Conservation (phyloP, 2,797 vertebrate species). For the Leucoraja ocellata region DNA sequence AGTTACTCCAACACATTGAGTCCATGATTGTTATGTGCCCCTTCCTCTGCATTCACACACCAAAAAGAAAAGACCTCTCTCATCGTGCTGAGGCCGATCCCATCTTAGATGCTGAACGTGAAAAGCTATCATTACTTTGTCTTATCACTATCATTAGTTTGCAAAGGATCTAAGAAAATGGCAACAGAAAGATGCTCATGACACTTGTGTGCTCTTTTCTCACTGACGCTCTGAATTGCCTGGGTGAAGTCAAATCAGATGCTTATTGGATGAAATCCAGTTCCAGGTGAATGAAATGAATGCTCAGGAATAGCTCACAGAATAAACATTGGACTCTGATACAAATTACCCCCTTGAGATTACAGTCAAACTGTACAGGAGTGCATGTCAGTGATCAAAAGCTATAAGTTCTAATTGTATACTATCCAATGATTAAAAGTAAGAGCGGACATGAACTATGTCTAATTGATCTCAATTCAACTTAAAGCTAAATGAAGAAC, state of each 20-base stretch:
- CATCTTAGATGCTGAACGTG: neutral
- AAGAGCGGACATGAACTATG: neutral
- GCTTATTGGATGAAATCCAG: neutral
- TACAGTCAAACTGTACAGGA: neutral
- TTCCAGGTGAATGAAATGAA: neutral
- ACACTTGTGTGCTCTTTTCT: neutral
- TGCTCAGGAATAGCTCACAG: neutral
- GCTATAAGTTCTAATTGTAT: neutral
- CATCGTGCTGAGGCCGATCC: neutral
- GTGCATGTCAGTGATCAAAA: neutral
- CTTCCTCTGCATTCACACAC: neutral
- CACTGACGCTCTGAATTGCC: neutral
- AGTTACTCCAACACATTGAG: no score
- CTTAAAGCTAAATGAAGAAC: neutral
- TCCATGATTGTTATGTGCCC: no score
- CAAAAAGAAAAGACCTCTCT: neutral
- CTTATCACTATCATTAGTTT: neutral
- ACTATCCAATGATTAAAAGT: neutral
- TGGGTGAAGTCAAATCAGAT: neutral
- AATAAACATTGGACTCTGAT: neutral
- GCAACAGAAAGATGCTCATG: neutral
- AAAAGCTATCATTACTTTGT: neutral
- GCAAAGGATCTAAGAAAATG: neutral
- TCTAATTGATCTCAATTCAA: neutral
- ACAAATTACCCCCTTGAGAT: neutral